Evolutionary conservation across 2,888 invertebrate species (phyloP).

Genomic region (Sinodicranocentrus sp.): DNA sequence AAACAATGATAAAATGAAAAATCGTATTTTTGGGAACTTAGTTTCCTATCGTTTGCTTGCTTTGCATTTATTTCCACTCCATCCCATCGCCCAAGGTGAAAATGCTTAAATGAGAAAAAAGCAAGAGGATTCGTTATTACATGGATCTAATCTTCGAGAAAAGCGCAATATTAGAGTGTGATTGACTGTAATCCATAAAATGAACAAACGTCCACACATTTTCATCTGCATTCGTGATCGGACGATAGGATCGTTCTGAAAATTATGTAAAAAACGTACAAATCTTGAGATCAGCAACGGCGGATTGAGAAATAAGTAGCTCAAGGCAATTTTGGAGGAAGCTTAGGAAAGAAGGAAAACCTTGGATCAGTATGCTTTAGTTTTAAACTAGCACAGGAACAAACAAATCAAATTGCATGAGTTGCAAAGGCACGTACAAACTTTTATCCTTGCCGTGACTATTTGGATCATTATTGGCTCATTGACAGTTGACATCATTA

Average conservation of each 20-base stretch:
- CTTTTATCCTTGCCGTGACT: no score
- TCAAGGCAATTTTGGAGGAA: slow-evolving; percentile 38
- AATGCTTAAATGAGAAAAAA: slow-evolving; percentile 1
- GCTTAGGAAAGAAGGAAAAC: slow-evolving; percentile 1
- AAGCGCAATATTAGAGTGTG: slow-evolving; percentile 19
- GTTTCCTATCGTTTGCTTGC: no score
- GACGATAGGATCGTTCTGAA: slow-evolving; percentile 11
- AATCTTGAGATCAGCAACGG: slow-evolving; percentile 11
- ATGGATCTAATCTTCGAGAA: slow-evolving; percentile 23
- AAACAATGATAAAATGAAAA: neutral
- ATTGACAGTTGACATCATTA: no score
- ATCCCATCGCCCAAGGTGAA: slow-evolving; percentile 27
- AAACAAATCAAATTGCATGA: neutral
- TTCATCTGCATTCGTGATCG: slow-evolving; percentile 26
- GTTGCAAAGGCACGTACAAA: no score
- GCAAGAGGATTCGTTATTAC: slow-evolving; percentile 21
- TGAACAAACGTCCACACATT: slow-evolving; percentile 27
- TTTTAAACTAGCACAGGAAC: neutral
- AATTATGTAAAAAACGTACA: slow-evolving; percentile 17
- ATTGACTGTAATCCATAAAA: slow-evolving; percentile 29
- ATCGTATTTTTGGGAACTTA: slow-evolving; percentile 40
- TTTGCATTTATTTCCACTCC: neutral
- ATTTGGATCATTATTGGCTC: no score
- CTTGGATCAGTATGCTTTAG: neutral
- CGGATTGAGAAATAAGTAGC: slow-evolving; percentile 31